A percentile compares a stretch with the other conserved stretches of the same genome.
These are phyloP conservation scores for Oncorhynchus masou DNA, from an alignment of 2,113 vertebrate genomes.

Conservation along the genomic window DNA sequence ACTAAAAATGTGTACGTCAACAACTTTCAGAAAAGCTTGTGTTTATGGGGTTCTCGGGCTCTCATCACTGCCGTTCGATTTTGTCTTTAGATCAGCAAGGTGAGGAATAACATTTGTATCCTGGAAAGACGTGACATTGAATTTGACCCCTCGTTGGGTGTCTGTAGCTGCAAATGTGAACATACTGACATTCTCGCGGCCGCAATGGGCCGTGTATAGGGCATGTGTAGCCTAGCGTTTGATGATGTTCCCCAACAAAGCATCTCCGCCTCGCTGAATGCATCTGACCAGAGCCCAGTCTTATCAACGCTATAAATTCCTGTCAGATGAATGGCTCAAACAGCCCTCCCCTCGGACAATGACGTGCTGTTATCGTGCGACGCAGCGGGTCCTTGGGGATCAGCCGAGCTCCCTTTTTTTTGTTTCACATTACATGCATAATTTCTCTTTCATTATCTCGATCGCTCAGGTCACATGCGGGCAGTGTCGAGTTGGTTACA, in stretches of 20 bases:
- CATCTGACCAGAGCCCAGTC: constrained; percentile 17
- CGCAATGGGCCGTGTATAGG: constrained; percentile 3
- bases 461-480: neutral
- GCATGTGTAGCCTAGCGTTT: constrained; percentile 7
- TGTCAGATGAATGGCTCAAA: constrained; percentile 43
- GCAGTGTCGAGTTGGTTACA: neutral
- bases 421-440: constrained; percentile 4
- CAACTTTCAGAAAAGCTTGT: too few relatives aligned
- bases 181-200: constrained; percentile 26
- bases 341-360: constrained; percentile 55
- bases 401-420: constrained; percentile 1
- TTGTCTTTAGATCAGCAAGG: too few relatives aligned
- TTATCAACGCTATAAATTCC: constrained; percentile 20
- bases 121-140: neutral
- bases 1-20: too few relatives aligned
- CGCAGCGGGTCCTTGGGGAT: constrained; percentile 26
- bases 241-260: constrained; percentile 3
- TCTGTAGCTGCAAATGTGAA: neutral
- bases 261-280: constrained; percentile 1
- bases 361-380: constrained; percentile 36
- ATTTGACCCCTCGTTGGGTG: constrained; percentile 6
- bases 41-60: too few relatives aligned
- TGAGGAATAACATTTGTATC: too few relatives aligned
- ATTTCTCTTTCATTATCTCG: constrained; percentile 2
- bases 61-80: too few relatives aligned